These are phyloP conservation scores for Orthosia gothica DNA, from an alignment of 2,888 invertebrate genomes.

Conservation along the genomic window DNA sequence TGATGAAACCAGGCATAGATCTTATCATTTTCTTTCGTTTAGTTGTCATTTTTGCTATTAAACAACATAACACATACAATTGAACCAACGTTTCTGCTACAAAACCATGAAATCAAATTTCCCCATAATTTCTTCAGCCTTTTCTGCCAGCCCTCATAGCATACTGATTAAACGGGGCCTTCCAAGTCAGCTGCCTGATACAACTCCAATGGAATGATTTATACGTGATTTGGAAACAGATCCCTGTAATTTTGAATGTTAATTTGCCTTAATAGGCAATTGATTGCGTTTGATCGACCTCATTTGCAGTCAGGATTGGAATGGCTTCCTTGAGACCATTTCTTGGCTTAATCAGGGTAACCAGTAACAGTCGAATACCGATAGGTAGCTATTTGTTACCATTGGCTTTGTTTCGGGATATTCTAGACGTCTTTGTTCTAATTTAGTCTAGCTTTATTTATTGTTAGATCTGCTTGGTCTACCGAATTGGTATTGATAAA, in stretches of 20 bases:
- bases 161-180: constrained; percentile 60
- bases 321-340: constrained; percentile 42
- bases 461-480: neutral
- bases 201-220: constrained; percentile 56
- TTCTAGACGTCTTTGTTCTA: neutral
- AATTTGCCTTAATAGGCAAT: constrained; percentile 62
- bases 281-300: constrained; percentile 59
- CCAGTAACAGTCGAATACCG: neutral
- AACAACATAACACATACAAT: too few species aligned
- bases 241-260: constrained; percentile 64
- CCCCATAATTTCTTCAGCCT: neutral
- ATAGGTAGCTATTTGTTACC: neutral
- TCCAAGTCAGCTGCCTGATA: constrained; percentile 58
- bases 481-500: neutral
- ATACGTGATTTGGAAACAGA: constrained; percentile 65
- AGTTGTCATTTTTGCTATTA: too few species aligned
- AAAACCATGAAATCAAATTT: too few species aligned
- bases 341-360: constrained; percentile 15
- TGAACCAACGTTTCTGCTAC: too few species aligned
- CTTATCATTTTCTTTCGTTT: too few species aligned
- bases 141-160: constrained; percentile 52
- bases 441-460: neutral
- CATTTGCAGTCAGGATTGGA: constrained; percentile 44
- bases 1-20: too few species aligned
- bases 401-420: neutral